Percentiles rank a stretch among this genome's conserved stretches.
These are phyloP conservation scores for Diaprepes abbreviatus DNA, from an alignment of 2,888 invertebrate species.

Conservation along the genomic window DNA sequence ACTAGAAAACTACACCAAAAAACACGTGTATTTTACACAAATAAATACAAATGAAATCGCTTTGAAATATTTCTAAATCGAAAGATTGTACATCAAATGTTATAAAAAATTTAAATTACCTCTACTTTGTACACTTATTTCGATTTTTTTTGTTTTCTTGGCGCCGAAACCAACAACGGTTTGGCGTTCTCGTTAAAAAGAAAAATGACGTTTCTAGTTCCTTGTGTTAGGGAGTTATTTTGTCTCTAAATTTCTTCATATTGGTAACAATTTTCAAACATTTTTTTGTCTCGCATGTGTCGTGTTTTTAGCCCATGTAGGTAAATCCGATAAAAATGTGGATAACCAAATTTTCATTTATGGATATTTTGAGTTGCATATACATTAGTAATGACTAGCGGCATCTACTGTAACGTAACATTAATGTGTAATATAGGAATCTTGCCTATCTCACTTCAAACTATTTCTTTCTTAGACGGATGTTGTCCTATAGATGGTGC, in stretches of 20 bases:
- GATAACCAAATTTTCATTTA: no score
- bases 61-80: neutral
- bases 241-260: neutral
- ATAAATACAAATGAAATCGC: neutral
- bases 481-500: no score
- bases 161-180: conserved; percentile 40
- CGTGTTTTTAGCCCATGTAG: neutral
- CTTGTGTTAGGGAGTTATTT: neutral
- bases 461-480: no score
- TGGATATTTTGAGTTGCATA: no score
- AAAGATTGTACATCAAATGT: neutral
- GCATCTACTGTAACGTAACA: no score
- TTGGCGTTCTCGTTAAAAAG: conserved; percentile 38
- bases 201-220: conserved; percentile 28
- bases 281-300: neutral
- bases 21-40: conserved; percentile 22
- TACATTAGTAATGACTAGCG: no score
- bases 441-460: no score
- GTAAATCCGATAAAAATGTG: no score
- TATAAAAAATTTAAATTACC: conserved; percentile 17
- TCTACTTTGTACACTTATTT: conserved; percentile 11
- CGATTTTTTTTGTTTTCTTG: conserved; percentile 28
- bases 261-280: neutral
- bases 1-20: conserved; percentile 19
- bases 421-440: no score